phyloP scores from a whole-genome alignment of 2,888 invertebrate species.

The Caenorhabditis sinica region DNA sequence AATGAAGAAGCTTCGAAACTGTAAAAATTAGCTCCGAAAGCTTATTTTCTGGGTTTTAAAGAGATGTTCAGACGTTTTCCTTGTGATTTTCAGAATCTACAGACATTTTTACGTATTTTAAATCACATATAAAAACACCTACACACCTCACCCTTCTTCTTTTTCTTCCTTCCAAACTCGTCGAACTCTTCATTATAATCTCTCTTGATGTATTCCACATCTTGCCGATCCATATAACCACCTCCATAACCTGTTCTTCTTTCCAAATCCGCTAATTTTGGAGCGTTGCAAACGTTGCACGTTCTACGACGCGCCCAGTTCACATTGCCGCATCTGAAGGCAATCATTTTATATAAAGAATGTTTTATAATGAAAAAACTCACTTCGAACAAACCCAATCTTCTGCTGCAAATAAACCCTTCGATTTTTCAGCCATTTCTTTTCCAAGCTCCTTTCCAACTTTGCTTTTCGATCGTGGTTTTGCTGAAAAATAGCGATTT shows the following conservation, averaged over 20 bases:
- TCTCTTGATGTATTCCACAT: constrained; percentile 94
- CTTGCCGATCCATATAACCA: constrained; percentile 86
- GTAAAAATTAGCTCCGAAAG: too few relatives aligned
- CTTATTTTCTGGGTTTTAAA: too few relatives aligned
- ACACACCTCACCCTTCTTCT: constrained; percentile 72
- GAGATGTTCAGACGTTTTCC: too few relatives aligned
- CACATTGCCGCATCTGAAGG: constrained; percentile 93
- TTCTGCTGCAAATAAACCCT: constrained; percentile 95
- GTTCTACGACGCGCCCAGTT: constrained; percentile 97
- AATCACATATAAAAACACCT: constrained; percentile 15
- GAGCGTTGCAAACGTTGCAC: constrained; percentile 99
- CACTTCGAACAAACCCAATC: constrained; percentile 99
- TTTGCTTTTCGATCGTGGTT: constrained; percentile 82
- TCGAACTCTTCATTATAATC: constrained; percentile 91
- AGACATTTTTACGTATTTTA: constrained; percentile 8
- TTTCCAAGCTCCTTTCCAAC: constrained; percentile 95
- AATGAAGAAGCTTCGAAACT: too few relatives aligned
- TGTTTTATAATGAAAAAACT: constrained; percentile 37
- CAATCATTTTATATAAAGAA: neutral
- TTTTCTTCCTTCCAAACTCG: constrained; percentile 86
- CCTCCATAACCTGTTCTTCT: constrained; percentile 84
- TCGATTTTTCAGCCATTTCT: constrained; percentile 94
- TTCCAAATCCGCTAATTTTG: constrained; percentile 88
- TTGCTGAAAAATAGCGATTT: constrained; percentile 76
- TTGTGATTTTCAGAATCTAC: constrained; percentile 4